These are phyloP conservation scores for Hipparchia sbordonii DNA, from an alignment of 2,888 invertebrate genomes.

Conservation along the genomic window DNA sequence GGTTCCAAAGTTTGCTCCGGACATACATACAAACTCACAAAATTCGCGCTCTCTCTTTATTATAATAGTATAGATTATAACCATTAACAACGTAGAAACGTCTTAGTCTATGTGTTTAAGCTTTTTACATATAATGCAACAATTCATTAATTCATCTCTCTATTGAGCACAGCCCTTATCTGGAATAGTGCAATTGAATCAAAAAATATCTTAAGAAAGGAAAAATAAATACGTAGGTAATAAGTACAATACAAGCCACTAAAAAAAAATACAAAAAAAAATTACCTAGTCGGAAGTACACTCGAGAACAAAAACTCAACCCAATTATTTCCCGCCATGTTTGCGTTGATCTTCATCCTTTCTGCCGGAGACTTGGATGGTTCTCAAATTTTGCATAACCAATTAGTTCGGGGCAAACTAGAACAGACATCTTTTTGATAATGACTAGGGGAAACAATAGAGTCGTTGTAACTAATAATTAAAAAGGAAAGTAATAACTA, in stretches of 20 bases:
- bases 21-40: too few relatives aligned
- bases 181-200: too few relatives aligned
- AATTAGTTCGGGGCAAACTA: conserved; percentile 76
- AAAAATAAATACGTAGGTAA: background rate
- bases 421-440: conserved; percentile 59
- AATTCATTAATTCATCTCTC: too few relatives aligned
- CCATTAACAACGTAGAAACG: too few relatives aligned
- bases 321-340: conserved; percentile 68
- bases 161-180: too few relatives aligned
- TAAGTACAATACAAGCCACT: background rate
- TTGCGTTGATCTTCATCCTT: conserved; percentile 67
- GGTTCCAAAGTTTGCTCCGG: too few relatives aligned
- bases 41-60: too few relatives aligned
- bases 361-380: conserved; percentile 73
- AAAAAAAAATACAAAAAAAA: background rate
- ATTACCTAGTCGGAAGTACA: conserved; percentile 49
- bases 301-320: conserved; percentile 48
- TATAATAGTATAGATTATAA: too few relatives aligned
- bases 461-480: conserved; percentile 12
- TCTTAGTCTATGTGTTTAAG: too few relatives aligned
- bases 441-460: conserved; percentile 32
- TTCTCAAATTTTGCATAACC: conserved; percentile 79
- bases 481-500: background rate
- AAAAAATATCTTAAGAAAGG: too few relatives aligned
- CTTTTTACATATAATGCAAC: too few relatives aligned